These are phyloP conservation scores for rat (Rattus norvegicus) DNA, from an alignment of 2,113 vertebrate genomes.

Conservation along the genomic window GRCr8 NC_086021.1:51544001-51544500, in stretches of 20 bases:
- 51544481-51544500: constrained; percentile 61
- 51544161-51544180: background rate
- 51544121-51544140: background rate
- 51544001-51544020: background rate
- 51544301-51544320: background rate
- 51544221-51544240: background rate
- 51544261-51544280: constrained; percentile 20
- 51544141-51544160: background rate
- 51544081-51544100: background rate
- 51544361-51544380: background rate
- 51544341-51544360: background rate
- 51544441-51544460: background rate
- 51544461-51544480: constrained; percentile 9
- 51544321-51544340: constrained; percentile 8
- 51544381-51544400: background rate
- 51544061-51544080: background rate
- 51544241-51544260: background rate
- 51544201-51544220: background rate
- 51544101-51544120: background rate
- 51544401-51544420: background rate
- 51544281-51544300: constrained; percentile 17
- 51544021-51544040: background rate
- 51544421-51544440: background rate
- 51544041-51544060: background rate
- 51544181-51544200: constrained; percentile 17